phyloP scores from a whole-genome alignment of 2,113 vertebrate species.

The Lathamus discolor region DNA sequence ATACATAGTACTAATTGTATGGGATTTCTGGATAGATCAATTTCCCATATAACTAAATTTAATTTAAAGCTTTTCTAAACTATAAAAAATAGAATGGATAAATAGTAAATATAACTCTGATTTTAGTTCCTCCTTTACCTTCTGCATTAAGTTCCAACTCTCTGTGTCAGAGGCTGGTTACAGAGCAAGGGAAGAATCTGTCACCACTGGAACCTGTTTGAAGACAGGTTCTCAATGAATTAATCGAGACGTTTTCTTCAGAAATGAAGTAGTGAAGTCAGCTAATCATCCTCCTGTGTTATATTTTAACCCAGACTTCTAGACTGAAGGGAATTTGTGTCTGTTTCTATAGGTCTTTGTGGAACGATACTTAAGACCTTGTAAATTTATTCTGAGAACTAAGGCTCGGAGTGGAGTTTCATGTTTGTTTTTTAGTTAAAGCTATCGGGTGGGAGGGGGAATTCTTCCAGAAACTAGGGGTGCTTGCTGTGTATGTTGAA shows the following conservation, averaged over 20 bases:
- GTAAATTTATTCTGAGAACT: background rate
- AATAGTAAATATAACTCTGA: background rate
- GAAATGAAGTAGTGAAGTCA: background rate
- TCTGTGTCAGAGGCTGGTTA: background rate
- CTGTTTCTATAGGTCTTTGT: background rate
- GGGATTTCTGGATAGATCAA: background rate
- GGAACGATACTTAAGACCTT: background rate
- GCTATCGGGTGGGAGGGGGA: background rate
- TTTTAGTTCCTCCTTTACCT: background rate
- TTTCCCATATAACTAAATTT: background rate
- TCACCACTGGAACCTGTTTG: background rate
- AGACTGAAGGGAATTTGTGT: background rate
- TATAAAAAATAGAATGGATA: background rate
- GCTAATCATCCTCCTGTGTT: background rate
- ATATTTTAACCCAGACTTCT: background rate
- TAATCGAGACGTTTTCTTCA: background rate
- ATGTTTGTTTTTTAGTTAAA: background rate
- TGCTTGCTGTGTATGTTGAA: background rate
- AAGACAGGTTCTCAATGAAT: background rate
- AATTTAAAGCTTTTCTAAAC: background rate
- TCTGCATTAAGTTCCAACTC: background rate
- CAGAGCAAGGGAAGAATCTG: background rate
- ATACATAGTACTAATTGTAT: fast-evolving
- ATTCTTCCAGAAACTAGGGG: background rate
- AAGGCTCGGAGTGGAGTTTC: background rate